phyloP scores from a whole-genome alignment of 2,888 invertebrate species.

The Cordilura impudica region DNA sequence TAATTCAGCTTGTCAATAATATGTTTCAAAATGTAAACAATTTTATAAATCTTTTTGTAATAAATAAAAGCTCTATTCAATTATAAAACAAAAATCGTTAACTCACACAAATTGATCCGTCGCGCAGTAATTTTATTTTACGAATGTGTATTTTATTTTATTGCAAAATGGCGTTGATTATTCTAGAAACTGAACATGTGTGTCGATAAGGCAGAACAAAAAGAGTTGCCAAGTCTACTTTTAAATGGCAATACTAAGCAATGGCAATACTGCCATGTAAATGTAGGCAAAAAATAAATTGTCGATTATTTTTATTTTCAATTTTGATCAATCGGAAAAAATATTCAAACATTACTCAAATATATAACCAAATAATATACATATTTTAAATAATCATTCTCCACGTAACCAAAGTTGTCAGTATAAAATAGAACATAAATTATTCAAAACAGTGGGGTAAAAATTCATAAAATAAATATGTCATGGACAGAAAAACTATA shows the following conservation, averaged over 20 bases:
- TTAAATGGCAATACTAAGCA: background rate
- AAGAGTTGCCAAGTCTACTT: background rate
- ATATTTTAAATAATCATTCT: too few relatives aligned
- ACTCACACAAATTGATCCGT: slow-evolving; percentile 65
- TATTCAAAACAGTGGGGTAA: too few relatives aligned
- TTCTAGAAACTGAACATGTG: slow-evolving; percentile 61
- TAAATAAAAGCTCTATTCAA: background rate
- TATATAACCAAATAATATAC: too few relatives aligned
- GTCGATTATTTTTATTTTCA: too few relatives aligned
- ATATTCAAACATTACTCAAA: too few relatives aligned
- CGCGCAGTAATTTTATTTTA: slow-evolving; percentile 63
- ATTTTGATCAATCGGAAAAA: too few relatives aligned
- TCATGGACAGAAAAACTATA: too few relatives aligned
- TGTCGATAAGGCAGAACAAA: slow-evolving; percentile 46
- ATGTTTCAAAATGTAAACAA: background rate
- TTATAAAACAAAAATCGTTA: slow-evolving; percentile 39
- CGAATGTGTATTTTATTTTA: slow-evolving; percentile 59
- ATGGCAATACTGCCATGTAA: too few relatives aligned
- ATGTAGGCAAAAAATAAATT: too few relatives aligned
- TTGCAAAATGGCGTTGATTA: slow-evolving; percentile 49
- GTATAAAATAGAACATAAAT: too few relatives aligned
- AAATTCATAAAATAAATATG: too few relatives aligned
- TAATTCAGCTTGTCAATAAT: background rate
- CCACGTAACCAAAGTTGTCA: too few relatives aligned
- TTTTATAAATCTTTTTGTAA: slow-evolving; percentile 12